These are phyloP conservation scores for Cephus cinctus DNA, from an alignment of 1,140 invertebrate species.

Conservation along the genomic window DNA sequence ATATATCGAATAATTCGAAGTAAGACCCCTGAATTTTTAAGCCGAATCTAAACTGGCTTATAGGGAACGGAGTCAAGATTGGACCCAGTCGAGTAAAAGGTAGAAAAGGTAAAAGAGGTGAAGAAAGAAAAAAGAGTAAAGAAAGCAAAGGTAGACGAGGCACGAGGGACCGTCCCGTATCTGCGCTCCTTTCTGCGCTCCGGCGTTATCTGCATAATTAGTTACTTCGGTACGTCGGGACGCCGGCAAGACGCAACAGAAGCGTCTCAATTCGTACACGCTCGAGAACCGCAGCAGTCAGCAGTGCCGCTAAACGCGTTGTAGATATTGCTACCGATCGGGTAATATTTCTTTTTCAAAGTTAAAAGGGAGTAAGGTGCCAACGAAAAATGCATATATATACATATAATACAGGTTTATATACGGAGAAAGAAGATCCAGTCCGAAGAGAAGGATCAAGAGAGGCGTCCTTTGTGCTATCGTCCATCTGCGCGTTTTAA, in stretches of 20 bases:
- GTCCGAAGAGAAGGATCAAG: neutral
- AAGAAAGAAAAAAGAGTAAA: constrained; percentile 10
- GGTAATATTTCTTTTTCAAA: constrained; percentile 16
- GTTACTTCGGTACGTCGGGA: constrained; percentile 35
- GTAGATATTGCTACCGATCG: constrained; percentile 30
- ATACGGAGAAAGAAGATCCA: constrained; percentile 13
- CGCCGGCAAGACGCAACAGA: constrained; percentile 25
- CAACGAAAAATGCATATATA: constrained; percentile 13
- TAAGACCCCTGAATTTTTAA: too few species aligned
- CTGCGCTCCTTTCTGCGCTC: constrained; percentile 30
- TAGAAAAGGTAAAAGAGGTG: constrained; percentile 16
- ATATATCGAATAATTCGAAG: too few species aligned
- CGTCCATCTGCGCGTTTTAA: constrained; percentile 33
- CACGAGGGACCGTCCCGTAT: constrained; percentile 29
- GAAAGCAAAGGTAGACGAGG: constrained; percentile 4
- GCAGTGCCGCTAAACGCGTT: neutral
- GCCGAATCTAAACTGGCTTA: too few species aligned
- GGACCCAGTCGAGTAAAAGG: constrained; percentile 18
- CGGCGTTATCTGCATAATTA: constrained; percentile 47
- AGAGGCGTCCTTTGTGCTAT: constrained; percentile 24
- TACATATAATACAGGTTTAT: neutral
- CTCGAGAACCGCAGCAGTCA: neutral
- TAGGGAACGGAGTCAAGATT: too few species aligned
- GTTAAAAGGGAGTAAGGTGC: constrained; percentile 16
- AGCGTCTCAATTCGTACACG: constrained; percentile 39